Evolutionary conservation across 23 tunicate genomes (phyloP).

Genomic region (Aplidium turbinatum): DNA sequence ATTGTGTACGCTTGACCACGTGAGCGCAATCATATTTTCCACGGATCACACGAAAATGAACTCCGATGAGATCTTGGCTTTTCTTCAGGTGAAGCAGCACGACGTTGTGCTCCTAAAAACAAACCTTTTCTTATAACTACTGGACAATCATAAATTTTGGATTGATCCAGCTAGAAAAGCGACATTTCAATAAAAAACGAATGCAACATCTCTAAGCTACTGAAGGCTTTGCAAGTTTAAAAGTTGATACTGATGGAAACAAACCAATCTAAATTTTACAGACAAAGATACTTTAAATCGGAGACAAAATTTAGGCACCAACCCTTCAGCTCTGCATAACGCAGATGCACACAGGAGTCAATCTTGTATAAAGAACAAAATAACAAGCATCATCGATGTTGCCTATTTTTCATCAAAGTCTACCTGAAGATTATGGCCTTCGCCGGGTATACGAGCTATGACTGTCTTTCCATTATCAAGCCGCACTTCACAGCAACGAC

Average conservation of each 20-base stretch:
- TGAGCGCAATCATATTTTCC: conserved; percentile 73
- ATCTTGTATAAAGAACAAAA: neutral
- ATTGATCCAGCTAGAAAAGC: neutral
- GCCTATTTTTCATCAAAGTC: neutral
- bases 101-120: conserved; percentile 68
- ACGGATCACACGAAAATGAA: conserved; percentile 59
- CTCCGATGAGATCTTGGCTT: conserved; percentile 49
- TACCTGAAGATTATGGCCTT: conserved; percentile 80
- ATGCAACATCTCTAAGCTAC: no score
- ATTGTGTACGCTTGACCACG: conserved; percentile 46
- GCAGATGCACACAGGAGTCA: no score
- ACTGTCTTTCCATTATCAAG: conserved; percentile 63
- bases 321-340: no score
- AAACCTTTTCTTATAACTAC: no score
- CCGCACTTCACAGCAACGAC: conserved; percentile 73
- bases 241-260: no score
- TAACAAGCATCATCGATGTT: neutral
- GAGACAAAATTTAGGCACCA: no score
- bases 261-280: no score
- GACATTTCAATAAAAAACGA: no score
- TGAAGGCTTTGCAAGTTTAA: no score
- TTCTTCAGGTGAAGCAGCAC: conserved; percentile 55
- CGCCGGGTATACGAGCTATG: conserved; percentile 75
- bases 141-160: no score
- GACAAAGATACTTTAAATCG: no score